Evolutionary conservation across 2,797 vertebrate species (phyloP).

Genomic region (Acanthis flammea): DNA sequence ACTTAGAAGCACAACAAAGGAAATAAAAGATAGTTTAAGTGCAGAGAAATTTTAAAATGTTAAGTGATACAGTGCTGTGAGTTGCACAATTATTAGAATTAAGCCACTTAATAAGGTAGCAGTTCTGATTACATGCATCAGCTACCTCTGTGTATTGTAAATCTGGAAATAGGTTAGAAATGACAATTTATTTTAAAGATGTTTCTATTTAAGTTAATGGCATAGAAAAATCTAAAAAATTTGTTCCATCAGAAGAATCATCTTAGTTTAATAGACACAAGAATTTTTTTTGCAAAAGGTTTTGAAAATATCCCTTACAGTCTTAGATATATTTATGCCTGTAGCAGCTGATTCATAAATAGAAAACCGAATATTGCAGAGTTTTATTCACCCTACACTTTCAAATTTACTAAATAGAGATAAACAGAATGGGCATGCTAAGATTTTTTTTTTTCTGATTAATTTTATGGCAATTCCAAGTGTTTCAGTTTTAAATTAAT

Average conservation of each 20-base stretch:
- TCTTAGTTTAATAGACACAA: background rate
- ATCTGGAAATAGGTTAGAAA: background rate
- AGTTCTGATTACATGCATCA: background rate
- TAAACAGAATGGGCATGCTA: constrained; percentile 42
- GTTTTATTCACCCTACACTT: constrained; percentile 47
- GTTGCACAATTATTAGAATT: background rate
- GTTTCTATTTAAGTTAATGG: constrained; percentile 9
- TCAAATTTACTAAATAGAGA: constrained; percentile 45
- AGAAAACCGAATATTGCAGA: background rate
- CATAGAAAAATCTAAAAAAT: background rate
- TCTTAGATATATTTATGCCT: background rate
- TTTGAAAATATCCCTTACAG: background rate
- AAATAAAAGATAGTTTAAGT: background rate
- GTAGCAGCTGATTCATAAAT: background rate
- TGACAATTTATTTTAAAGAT: background rate
- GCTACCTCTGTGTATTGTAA: background rate
- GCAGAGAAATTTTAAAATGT: background rate
- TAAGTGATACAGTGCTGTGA: background rate
- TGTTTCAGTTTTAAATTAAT: constrained; percentile 79
- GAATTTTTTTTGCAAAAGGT: background rate
- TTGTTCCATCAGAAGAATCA: background rate
- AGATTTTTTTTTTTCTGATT: constrained; percentile 68
- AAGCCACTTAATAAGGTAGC: background rate
- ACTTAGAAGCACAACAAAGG: background rate
- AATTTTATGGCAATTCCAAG: constrained; percentile 75